phyloP scores from a whole-genome alignment of 2,888 invertebrate genomes.

The Schizaphis graminum region DNA sequence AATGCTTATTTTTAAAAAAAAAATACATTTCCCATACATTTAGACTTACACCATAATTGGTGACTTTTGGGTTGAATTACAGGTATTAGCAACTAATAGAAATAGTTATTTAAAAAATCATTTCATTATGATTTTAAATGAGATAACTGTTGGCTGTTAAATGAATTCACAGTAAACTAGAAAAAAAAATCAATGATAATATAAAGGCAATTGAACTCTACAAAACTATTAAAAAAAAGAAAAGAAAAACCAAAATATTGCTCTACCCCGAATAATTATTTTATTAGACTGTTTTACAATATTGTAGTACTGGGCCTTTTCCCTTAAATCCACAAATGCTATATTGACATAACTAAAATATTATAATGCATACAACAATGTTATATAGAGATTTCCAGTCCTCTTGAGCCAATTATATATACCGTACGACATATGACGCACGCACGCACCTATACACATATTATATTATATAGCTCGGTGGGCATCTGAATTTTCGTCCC shows the following conservation, averaged over 20 bases:
- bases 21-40: no score
- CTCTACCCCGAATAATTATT: background rate
- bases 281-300: background rate
- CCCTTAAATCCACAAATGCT: background rate
- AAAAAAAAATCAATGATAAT: no score
- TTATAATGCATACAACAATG: background rate
- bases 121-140: no score
- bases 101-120: no score
- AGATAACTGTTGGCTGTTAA: no score
- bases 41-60: no score
- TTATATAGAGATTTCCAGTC: background rate
- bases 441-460: background rate
- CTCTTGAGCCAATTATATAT: constrained; percentile 29
- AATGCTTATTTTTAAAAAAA: no score
- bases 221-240: no score
- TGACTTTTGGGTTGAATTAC: no score
- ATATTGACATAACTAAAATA: background rate
- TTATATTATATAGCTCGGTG: background rate
- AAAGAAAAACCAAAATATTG: background rate
- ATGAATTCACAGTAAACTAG: background rate
- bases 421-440: background rate
- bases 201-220: no score
- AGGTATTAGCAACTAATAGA: no score
- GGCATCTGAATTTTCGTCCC: constrained; percentile 12
- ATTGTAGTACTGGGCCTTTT: background rate